Evolutionary conservation across 1,140 invertebrate species (phyloP).

Genomic region (Globodera rostochiensis): DNA sequence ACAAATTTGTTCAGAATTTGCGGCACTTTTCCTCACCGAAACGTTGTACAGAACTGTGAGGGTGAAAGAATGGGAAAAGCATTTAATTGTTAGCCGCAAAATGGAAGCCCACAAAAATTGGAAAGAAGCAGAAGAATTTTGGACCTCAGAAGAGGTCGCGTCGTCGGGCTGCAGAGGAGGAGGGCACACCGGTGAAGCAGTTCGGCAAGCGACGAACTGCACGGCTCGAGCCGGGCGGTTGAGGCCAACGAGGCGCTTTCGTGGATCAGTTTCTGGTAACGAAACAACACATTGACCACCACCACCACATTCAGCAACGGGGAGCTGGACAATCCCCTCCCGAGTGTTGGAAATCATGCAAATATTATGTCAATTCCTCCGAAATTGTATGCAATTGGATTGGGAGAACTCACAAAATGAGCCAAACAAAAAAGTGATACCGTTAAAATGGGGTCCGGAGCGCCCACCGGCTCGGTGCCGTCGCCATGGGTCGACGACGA

Average conservation of each 20-base stretch:
- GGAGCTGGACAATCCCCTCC: too few species aligned
- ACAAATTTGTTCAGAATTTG: constrained; percentile 30
- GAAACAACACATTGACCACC: too few species aligned
- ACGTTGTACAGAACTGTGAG: constrained; percentile 16
- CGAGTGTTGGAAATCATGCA: too few species aligned
- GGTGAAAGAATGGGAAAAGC: background rate
- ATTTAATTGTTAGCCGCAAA: constrained; percentile 4
- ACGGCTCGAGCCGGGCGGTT: constrained; percentile 22
- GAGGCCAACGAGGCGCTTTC: background rate
- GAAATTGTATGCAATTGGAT: too few species aligned
- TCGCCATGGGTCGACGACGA: too few species aligned
- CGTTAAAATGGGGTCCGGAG: background rate
- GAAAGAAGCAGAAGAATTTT: constrained; percentile 35
- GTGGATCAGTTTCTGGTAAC: constrained; percentile 14
- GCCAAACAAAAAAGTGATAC: background rate
- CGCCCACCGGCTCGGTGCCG: background rate
- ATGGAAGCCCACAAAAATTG: constrained; percentile 35
- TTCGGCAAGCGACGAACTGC: constrained; percentile 20
- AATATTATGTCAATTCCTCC: too few species aligned
- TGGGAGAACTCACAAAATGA: too few species aligned
- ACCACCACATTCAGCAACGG: too few species aligned
- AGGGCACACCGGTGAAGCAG: constrained; percentile 28
- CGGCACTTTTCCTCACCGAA: constrained; percentile 4
- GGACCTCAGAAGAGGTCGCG: constrained; percentile 24
- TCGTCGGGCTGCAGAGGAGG: constrained; percentile 2